phyloP scores from a whole-genome alignment of 2,113 vertebrate species.

The Triplophysa siluroides region DNA sequence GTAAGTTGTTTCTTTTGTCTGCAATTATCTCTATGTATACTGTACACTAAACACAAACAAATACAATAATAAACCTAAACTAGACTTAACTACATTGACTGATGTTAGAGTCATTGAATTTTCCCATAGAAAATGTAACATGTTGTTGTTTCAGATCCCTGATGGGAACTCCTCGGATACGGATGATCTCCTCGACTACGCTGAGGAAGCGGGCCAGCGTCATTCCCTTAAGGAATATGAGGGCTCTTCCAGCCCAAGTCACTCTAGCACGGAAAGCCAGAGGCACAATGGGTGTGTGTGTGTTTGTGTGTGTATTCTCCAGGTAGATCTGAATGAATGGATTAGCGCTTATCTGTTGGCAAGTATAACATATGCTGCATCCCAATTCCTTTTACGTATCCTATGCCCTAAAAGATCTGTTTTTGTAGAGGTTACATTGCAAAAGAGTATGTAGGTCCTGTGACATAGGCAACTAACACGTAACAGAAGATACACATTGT shows the following conservation, averaged over 20 bases:
- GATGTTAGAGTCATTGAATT: background rate
- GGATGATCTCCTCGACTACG: constrained; percentile 29
- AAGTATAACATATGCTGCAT: too few species aligned
- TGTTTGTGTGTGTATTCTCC: constrained; percentile 8
- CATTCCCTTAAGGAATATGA: constrained; percentile 19
- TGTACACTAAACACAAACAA: too few species aligned
- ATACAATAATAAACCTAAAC: too few species aligned
- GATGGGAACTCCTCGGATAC: constrained; percentile 48
- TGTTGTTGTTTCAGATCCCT: constrained; percentile 30
- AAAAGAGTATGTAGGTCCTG: too few species aligned
- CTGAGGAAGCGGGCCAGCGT: constrained; percentile 13
- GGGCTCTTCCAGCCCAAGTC: constrained; percentile 34
- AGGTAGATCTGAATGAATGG: constrained; percentile 6
- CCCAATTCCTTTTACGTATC: too few species aligned
- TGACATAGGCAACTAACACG: too few species aligned
- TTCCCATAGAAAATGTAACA: background rate
- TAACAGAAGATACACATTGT: too few species aligned
- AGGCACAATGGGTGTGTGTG: constrained; percentile 41
- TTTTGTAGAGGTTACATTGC: too few species aligned
- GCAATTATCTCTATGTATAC: background rate
- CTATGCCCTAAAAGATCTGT: too few species aligned
- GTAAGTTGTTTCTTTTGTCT: constrained; percentile 29
- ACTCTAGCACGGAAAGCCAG: constrained; percentile 31
- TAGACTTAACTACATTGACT: too few species aligned
- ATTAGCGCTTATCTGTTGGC: background rate